These are phyloP conservation scores for Nicator chloris DNA, from an alignment of 2,113 vertebrate genomes.

Conservation along the genomic window DNA sequence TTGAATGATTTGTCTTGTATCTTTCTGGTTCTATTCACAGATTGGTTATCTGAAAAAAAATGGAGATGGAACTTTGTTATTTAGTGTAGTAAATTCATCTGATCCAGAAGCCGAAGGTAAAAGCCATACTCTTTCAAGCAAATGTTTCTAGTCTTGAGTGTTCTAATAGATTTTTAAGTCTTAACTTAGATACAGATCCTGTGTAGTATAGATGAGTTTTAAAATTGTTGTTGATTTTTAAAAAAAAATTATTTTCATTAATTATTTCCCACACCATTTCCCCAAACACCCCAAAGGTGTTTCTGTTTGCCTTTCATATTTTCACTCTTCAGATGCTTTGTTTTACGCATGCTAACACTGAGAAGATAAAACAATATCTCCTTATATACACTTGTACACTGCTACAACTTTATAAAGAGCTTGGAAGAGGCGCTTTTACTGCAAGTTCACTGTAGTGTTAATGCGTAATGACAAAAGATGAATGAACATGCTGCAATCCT, in stretches of 20 bases:
- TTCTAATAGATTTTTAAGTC: background rate
- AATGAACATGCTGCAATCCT: background rate
- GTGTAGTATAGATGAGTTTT: background rate
- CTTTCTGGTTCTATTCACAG: constrained; percentile 70
- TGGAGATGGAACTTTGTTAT: constrained; percentile 81
- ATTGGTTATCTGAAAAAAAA: constrained; percentile 93
- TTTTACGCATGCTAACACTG: background rate
- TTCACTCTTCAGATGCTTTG: background rate
- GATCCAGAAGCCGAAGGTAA: constrained; percentile 91
- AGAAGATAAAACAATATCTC: background rate
- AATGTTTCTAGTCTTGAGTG: background rate
- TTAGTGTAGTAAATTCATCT: constrained; percentile 89
- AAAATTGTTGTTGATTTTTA: background rate
- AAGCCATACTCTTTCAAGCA: background rate
- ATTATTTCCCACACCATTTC: background rate
- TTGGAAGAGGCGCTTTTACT: background rate
- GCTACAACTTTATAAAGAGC: background rate
- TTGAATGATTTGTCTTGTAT: background rate
- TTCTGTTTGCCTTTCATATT: background rate
- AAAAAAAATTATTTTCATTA: background rate
- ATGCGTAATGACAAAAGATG: background rate
- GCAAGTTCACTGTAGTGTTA: background rate
- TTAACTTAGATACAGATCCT: background rate
- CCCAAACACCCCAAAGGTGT: background rate
- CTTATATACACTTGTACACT: background rate